Evolutionary conservation across 2,888 invertebrate genomes (phyloP).

Genomic region (Euphydryas editha): DNA sequence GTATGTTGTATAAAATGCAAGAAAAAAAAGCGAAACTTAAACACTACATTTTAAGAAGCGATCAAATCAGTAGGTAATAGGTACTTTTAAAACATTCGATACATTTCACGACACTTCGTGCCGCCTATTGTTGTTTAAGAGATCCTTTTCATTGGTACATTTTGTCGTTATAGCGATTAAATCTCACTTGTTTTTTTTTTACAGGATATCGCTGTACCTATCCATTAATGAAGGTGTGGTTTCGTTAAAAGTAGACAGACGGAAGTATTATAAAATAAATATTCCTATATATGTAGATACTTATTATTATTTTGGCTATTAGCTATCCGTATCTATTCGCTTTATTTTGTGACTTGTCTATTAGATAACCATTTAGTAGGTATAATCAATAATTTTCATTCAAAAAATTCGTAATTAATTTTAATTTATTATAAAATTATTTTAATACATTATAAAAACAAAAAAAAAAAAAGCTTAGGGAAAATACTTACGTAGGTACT

Average conservation of each 20-base stretch:
- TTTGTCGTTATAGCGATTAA: constrained; percentile 24
- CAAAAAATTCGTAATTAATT: too few relatives aligned
- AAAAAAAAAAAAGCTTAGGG: too few relatives aligned
- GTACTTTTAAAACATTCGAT: constrained; percentile 67
- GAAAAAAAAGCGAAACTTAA: constrained; percentile 62
- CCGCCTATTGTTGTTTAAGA: constrained; percentile 46
- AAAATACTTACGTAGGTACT: too few relatives aligned
- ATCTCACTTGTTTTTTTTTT: constrained; percentile 1
- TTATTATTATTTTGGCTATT: too few relatives aligned
- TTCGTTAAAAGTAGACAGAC: neutral
- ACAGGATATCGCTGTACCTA: neutral
- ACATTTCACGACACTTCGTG: constrained; percentile 58
- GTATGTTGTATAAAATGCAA: constrained; percentile 50
- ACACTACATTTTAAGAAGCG: constrained; percentile 51
- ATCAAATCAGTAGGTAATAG: constrained; percentile 55
- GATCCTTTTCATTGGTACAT: constrained; percentile 14
- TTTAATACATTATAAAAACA: too few relatives aligned
- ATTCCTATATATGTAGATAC: too few relatives aligned
- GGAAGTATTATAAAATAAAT: neutral
- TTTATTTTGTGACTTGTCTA: too few relatives aligned
- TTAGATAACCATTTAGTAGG: too few relatives aligned
- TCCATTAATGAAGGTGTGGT: neutral
- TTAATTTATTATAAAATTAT: too few relatives aligned
- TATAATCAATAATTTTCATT: too few relatives aligned
- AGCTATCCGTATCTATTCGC: too few relatives aligned